Base-by-base conservation (phyloP, 2,888 invertebrate genomes). In the Macrosoma leucophasiata region DNA sequence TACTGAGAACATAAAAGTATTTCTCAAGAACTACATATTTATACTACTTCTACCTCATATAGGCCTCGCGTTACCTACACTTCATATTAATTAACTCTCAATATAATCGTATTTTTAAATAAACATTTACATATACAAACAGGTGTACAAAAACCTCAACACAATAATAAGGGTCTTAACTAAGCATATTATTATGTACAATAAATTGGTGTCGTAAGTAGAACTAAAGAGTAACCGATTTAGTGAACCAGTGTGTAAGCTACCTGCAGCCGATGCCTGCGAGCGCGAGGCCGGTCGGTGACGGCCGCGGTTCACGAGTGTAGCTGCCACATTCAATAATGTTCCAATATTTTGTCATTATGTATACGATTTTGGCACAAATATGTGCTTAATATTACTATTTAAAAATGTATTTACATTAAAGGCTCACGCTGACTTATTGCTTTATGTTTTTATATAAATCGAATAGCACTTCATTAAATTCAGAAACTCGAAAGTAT, bases 91-190 rank as follows among this genome's bases (percentile, higher is more conserved):
- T 67, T 58, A 66, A 67, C 62, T 64, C 60, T 63, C 47, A 58
- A 66, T 71, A 72, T 58, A 68, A 58, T 55, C 40, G 51, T 66
- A 34, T 40, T 58, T n/a, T 66, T 75, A 69, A 76, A 77, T 81
- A 78, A 79, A 79, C 77, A 72, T 78, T 75, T 72, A 76, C 78
- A 79, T 74, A 67, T 76, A 79, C 70, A 78, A 78, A 78, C 74
- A 73, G 71, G 72, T 70, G 66, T 79, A 78, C 70, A 79, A 75
- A 70, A 73, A 63, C 62, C 69, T 69, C 70, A 72, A 71, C 58
- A 62, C 63, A 67, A 69, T 66, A 60, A 63, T 66, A 66, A 65
- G 64, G 67, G n/a, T 61, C 58, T 68, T 58, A 56, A 62, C 62
- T 65, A 70, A 51, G 70, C 77, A 77, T 54, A 35, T 29, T n/a